A percentile compares a stretch with the other conserved stretches of the same genome.
Evolutionary conservation across 2,797 vertebrate species (phyloP).

Genomic region (Scleropages formosus): DNA sequence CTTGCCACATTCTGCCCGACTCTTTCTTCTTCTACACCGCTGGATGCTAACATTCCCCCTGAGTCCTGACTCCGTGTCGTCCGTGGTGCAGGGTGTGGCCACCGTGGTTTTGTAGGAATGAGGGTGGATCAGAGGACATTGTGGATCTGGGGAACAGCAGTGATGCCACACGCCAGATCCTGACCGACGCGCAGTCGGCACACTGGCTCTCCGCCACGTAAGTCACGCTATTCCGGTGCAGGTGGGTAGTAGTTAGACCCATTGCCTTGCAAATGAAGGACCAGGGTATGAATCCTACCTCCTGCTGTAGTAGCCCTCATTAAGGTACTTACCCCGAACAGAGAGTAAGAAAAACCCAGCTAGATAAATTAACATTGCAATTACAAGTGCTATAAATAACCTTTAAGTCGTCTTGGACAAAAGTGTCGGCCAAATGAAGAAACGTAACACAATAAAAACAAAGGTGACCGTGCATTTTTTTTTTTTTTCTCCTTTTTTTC

Average conservation of each 20-base stretch:
- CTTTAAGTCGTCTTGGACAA: too few species aligned
- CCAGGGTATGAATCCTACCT: too few species aligned
- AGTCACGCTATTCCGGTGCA: constrained; percentile 28
- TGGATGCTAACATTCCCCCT: too few species aligned
- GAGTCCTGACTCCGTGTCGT: not conserved
- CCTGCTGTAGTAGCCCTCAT: too few species aligned
- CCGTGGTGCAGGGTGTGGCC: constrained; percentile 30
- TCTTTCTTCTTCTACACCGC: constrained; percentile 12
- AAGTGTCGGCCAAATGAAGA: too few species aligned
- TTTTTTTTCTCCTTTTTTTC: too few species aligned
- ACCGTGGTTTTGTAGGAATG: not conserved
- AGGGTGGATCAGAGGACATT: constrained; percentile 25
- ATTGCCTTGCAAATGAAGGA: too few species aligned
- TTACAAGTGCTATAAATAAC: too few species aligned
- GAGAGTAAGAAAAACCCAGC: not conserved
- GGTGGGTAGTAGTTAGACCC: not conserved
- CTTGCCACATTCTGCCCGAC: not conserved
- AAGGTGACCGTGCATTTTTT: too few species aligned
- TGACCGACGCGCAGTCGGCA: constrained; percentile 46
- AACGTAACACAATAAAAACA: too few species aligned
- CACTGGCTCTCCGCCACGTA: constrained; percentile 54
- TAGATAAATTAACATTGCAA: too few species aligned
- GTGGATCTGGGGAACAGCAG: constrained; percentile 58
- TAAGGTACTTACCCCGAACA: too few species aligned
- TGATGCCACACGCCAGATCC: constrained; percentile 41